phyloP scores from a whole-genome alignment of 2,888 invertebrate genomes.

The Epinotia bilunana region DNA sequence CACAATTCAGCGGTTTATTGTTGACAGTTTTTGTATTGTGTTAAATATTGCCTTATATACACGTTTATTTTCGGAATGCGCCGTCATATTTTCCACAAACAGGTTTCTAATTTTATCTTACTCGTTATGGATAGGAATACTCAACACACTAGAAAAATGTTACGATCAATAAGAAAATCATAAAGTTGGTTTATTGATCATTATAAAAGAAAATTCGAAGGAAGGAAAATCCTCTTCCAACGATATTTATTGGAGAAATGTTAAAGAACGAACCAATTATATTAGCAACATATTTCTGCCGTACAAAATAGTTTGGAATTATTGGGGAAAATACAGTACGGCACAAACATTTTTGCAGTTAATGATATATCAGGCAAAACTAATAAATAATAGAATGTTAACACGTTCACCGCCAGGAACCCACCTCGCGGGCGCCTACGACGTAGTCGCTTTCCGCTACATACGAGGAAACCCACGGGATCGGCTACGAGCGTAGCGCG shows the following conservation, averaged over 20 bases:
- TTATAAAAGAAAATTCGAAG: constrained; percentile 13
- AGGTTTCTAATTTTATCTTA: too few species aligned
- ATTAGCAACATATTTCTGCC: constrained; percentile 22
- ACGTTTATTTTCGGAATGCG: constrained; percentile 3
- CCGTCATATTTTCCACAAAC: not conserved
- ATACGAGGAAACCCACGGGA: too few species aligned
- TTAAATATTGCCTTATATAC: constrained; percentile 11
- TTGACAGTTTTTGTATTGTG: constrained; percentile 33
- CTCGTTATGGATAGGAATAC: too few species aligned
- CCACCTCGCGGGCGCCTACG: too few species aligned
- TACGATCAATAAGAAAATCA: not conserved
- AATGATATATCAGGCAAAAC: too few species aligned
- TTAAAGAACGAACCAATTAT: constrained; percentile 14
- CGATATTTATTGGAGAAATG: not conserved
- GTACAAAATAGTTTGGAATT: not conserved
- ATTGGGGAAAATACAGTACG: not conserved
- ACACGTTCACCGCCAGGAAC: too few species aligned
- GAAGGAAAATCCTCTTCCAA: constrained; percentile 16
- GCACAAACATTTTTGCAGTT: too few species aligned
- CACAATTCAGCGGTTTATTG: constrained; percentile 20
- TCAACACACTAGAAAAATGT: too few species aligned
- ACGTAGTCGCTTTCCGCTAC: too few species aligned
- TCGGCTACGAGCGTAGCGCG: too few species aligned
- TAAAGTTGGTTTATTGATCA: not conserved
- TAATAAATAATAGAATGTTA: too few species aligned